Percentiles rank a stretch among this genome's conserved stretches.
Evolutionary conservation across 2,888 invertebrate species (phyloP).

Genomic region (Stenolophus ochropezus): DNA sequence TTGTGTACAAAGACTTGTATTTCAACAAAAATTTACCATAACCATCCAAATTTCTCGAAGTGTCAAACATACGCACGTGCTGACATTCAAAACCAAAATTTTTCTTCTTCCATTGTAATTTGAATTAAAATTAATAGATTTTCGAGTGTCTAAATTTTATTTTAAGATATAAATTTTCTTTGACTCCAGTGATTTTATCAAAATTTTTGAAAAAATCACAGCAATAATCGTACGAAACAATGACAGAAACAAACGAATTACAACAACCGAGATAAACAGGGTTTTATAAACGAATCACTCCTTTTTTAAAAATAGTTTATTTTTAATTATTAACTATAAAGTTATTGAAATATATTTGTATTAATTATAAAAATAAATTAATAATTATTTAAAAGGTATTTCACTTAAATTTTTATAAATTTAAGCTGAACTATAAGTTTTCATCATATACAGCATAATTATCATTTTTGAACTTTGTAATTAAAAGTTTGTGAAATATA

Average conservation of each 20-base stretch:
- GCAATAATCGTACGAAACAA: too few species aligned
- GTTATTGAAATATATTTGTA: neutral
- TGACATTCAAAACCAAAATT: too few species aligned
- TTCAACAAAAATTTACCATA: neutral
- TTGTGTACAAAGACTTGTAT: neutral
- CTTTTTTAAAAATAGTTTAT: slow-evolving; percentile 13
- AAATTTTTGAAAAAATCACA: too few species aligned
- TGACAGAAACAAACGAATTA: neutral
- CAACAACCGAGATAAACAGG: neutral
- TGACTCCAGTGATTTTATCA: too few species aligned
- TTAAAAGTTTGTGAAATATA: too few species aligned
- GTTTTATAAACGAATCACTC: too few species aligned
- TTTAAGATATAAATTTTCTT: too few species aligned
- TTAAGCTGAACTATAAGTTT: neutral
- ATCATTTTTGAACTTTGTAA: neutral
- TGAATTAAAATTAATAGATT: too few species aligned
- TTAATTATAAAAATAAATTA: neutral
- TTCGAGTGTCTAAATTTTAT: too few species aligned
- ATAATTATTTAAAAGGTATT: neutral
- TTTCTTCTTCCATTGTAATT: too few species aligned
- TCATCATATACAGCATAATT: neutral
- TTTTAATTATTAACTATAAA: neutral
- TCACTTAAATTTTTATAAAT: neutral
- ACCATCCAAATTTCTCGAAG: neutral
- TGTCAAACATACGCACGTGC: too few species aligned